phyloP scores from a whole-genome alignment of 64 coral and sea anemone species.

The Cladopsammia gracilis region DNA sequence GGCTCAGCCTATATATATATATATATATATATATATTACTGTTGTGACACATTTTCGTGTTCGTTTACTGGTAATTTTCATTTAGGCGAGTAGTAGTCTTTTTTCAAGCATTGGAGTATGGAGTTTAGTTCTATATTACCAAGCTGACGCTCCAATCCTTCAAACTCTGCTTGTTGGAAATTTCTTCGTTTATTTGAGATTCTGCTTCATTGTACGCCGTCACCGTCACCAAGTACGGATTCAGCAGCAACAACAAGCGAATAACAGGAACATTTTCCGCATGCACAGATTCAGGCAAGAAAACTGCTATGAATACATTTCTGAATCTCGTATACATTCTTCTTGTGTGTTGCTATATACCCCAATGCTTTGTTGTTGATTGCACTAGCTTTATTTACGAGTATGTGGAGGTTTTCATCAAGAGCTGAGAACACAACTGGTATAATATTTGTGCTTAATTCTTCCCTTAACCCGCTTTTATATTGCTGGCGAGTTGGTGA shows the following conservation, averaged over 20 bases:
- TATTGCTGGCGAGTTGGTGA: background rate
- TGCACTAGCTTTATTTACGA: background rate
- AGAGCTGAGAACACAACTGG: background rate
- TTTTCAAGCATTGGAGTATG: background rate
- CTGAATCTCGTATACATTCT: background rate
- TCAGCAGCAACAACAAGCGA: background rate
- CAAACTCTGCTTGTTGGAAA: background rate
- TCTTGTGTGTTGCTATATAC: background rate
- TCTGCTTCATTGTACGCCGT: slow-evolving; percentile 12
- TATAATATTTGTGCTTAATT: background rate
- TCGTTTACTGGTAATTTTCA: background rate
- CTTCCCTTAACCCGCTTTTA: background rate
- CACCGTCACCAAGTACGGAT: slow-evolving; percentile 51
- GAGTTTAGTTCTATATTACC: background rate
- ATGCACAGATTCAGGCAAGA: background rate
- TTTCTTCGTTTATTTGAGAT: background rate
- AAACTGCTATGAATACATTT: slow-evolving; percentile 15
- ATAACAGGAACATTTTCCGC: background rate
- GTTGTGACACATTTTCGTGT: slow-evolving; percentile 4
- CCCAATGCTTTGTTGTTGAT: background rate
- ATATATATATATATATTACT: background rate
- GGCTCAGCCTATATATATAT: too few relatives aligned
- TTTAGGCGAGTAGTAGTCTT: background rate
- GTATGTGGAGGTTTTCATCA: background rate
- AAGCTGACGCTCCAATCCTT: background rate